These are phyloP conservation scores for Argynnis bischoffii DNA, from an alignment of 2,888 invertebrate species.

Conservation along the genomic window DNA sequence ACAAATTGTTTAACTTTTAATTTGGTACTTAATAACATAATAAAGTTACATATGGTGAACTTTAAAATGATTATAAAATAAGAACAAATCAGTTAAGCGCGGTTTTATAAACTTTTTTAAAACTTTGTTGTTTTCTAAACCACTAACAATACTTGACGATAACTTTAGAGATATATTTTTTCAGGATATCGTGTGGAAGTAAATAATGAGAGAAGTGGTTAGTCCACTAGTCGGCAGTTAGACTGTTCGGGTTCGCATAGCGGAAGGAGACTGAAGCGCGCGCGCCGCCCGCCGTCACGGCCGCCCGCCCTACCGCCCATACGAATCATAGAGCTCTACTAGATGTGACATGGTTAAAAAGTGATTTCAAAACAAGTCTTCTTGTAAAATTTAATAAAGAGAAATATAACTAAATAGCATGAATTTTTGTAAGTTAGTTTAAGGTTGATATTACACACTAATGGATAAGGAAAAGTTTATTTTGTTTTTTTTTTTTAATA, in stretches of 20 bases:
- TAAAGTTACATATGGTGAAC: neutral
- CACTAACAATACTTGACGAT: conserved; percentile 10
- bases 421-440: too few species aligned
- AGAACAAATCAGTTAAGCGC: neutral
- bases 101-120: neutral
- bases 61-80: neutral
- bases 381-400: too few species aligned
- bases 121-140: conserved; percentile 15
- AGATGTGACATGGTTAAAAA: conserved; percentile 48
- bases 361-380: neutral
- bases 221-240: conserved; percentile 29
- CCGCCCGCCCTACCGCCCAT: conserved; percentile 61
- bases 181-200: conserved; percentile 17
- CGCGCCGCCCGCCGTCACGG: conserved; percentile 62
- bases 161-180: conserved; percentile 14
- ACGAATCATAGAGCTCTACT: conserved; percentile 49
- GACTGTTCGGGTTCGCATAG: conserved; percentile 47
- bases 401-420: too few species aligned
- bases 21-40: conserved; percentile 5
- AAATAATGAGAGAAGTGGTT: conserved; percentile 35
- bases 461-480: too few species aligned
- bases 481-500: too few species aligned
- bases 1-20: neutral
- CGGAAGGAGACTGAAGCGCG: conserved; percentile 66
- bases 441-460: too few species aligned